Evolutionary conservation across 2,888 invertebrate species (phyloP), one percentile per base, ranked within the genome.

Genomic region (Trichopoda pennipes): DNA sequence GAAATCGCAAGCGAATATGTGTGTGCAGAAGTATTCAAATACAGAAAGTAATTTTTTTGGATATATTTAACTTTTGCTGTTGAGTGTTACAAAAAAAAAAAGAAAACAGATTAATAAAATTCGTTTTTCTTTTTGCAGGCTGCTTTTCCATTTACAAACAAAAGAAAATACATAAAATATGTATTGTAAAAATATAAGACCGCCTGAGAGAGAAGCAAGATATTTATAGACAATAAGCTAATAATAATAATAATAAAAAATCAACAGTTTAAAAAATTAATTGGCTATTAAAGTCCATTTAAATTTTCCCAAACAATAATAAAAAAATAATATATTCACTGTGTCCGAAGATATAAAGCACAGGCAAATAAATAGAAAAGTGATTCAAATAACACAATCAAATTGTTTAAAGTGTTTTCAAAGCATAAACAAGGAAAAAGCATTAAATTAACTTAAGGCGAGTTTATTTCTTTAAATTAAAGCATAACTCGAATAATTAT

Each of bases 21-120:
- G 16, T 64, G 21, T 17, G 21, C n/a, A n/a, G 23, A 49, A 56
- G 51, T 66, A 68, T 79, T 61, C 21, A 44, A 70, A 81, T 47
- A 66, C 42, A 64, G 32, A 47, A 55, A 42, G 58, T 8, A 53
- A 47, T 14, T 1, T 38, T 10, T 21, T 73, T 80, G 38, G 28
- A 28, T 28, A 28, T 6, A 28, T 28, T 28, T 28, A 28, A 28
- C 8, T 28, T 28, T 28, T 47, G 44, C 49, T 19, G 28, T 38
- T 64, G 53, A 58, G 42, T 49, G 72, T 55, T 80, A 55, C 66
- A 49, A 56, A 69, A 58, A 35, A 19, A 28, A 53, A 49, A 66
- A 12, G 51, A 56, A 51, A 38, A 49, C 17, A 60, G 9, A 17
- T 19, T 19, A 66, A 61, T 9, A 10, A 19, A 58, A 42, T 38